A percentile compares a stretch with the other conserved stretches of the same genome.
Conservation (phyloP, 2,797 vertebrate species). For the Ispidina lecontei region DNA sequence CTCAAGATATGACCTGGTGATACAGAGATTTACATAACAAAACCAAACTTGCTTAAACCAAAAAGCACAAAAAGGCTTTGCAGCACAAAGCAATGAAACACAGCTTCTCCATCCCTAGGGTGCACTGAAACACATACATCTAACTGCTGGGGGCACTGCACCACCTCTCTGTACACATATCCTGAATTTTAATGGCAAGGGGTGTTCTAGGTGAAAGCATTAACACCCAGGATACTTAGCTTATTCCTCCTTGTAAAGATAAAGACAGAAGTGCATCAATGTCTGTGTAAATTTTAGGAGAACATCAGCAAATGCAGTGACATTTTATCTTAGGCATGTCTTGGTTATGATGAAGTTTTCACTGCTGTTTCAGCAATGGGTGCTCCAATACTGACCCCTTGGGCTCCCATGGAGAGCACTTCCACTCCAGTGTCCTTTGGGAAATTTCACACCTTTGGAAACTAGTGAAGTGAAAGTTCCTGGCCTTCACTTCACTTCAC, state of each 20-base stretch:
- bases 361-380: neutral
- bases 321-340: slow-evolving; percentile 1
- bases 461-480: slow-evolving; percentile 18
- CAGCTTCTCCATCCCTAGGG: neutral
- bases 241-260: neutral
- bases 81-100: neutral
- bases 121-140: neutral
- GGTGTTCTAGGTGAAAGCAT: neutral
- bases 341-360: neutral
- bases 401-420: neutral
- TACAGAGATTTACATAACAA: neutral
- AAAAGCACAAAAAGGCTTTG: neutral
- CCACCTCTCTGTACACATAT: neutral
- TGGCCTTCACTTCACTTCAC: neutral
- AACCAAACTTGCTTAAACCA: neutral
- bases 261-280: neutral
- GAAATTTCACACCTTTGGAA: slow-evolving; percentile 44
- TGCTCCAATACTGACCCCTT: neutral
- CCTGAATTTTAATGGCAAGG: neutral
- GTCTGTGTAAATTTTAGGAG: neutral
- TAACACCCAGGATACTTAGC: neutral
- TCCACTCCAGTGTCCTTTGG: slow-evolving; percentile 2
- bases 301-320: slow-evolving; percentile 16
- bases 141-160: neutral
- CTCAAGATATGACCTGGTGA: neutral